These are phyloP conservation scores for Scarus forsteni DNA, from an alignment of 2,797 vertebrate genomes.

Conservation along the genomic window DNA sequence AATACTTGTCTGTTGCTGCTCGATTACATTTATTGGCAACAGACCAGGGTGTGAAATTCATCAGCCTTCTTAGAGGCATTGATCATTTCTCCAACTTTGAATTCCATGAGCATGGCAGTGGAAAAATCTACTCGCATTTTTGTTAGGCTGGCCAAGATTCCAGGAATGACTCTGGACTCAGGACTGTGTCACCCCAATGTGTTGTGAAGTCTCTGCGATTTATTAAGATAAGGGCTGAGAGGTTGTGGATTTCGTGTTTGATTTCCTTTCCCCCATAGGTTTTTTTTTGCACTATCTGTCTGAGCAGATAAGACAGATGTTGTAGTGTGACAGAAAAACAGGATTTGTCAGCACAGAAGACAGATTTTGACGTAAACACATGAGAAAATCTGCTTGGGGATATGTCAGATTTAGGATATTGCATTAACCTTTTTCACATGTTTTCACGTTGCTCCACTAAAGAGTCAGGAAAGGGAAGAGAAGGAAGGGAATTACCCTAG, in stretches of 20 bases:
- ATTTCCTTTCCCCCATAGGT: slow-evolving; percentile 15
- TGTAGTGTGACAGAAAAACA: slow-evolving; percentile 7
- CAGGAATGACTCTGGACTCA: slow-evolving; percentile 39
- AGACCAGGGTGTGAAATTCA: slow-evolving; percentile 38
- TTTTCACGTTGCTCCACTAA: slow-evolving; percentile 29
- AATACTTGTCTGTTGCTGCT: background rate
- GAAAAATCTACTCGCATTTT: slow-evolving; percentile 37
- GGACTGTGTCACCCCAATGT: slow-evolving; percentile 13
- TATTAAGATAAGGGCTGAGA: slow-evolving; percentile 50
- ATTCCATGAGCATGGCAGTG: background rate
- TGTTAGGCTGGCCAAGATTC: slow-evolving; percentile 1
- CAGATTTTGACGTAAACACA: slow-evolving; percentile 22
- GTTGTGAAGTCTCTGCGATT: slow-evolving; percentile 27
- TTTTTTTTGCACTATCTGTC: slow-evolving; percentile 27
- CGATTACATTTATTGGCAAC: background rate
- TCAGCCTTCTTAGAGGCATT: too few species aligned
- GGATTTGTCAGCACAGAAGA: slow-evolving; percentile 9
- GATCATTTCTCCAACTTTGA: background rate
- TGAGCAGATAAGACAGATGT: slow-evolving; percentile 26
- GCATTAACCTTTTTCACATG: slow-evolving; percentile 18
- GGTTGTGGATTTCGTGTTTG: background rate
- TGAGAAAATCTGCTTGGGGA: slow-evolving; percentile 22
- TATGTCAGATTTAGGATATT: slow-evolving; percentile 45
- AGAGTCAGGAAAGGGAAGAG: slow-evolving; percentile 22
- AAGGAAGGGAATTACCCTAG: slow-evolving; percentile 46